Evolutionary conservation across 2,888 invertebrate species (phyloP).

Genomic region (Automeris io): DNA sequence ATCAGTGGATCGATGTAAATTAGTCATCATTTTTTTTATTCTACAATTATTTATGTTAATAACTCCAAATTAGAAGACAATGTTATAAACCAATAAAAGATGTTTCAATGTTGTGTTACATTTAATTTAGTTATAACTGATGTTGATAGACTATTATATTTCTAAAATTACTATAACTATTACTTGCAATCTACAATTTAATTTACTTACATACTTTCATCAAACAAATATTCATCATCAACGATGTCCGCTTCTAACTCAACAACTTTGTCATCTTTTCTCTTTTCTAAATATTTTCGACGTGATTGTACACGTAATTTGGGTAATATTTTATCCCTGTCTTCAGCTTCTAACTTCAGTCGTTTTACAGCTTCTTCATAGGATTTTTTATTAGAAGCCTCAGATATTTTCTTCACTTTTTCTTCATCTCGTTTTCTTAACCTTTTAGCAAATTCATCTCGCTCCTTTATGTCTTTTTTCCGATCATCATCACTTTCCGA

Average conservation of each 20-base stretch:
- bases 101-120: too few species aligned
- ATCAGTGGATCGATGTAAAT: too few species aligned
- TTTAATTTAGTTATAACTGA: too few species aligned
- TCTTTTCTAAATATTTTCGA: constrained; percentile 94
- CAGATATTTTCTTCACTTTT: constrained; percentile 87
- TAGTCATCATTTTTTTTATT: too few species aligned
- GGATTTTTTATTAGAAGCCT: constrained; percentile 80
- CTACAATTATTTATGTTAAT: too few species aligned
- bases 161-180: too few species aligned
- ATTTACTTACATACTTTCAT: constrained; percentile 85
- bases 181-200: too few species aligned
- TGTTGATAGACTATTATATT: too few species aligned
- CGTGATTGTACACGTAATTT: constrained; percentile 93
- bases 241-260: constrained; percentile 96
- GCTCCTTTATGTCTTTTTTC: constrained; percentile 89
- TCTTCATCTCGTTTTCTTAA: constrained; percentile 93
- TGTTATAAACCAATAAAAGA: too few species aligned
- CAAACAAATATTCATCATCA: constrained; percentile 97
- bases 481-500: constrained; percentile 88
- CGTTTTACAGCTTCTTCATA: constrained; percentile 94
- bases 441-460: constrained; percentile 95
- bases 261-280: constrained; percentile 96
- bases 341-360: constrained; percentile 90
- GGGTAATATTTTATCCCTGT: constrained; percentile 90
- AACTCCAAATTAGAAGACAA: too few species aligned